Percentiles rank a stretch among this genome's conserved stretches.
phyloP scores from a whole-genome alignment of 2,888 invertebrate species.

The Priocnemis perturbator region DNA sequence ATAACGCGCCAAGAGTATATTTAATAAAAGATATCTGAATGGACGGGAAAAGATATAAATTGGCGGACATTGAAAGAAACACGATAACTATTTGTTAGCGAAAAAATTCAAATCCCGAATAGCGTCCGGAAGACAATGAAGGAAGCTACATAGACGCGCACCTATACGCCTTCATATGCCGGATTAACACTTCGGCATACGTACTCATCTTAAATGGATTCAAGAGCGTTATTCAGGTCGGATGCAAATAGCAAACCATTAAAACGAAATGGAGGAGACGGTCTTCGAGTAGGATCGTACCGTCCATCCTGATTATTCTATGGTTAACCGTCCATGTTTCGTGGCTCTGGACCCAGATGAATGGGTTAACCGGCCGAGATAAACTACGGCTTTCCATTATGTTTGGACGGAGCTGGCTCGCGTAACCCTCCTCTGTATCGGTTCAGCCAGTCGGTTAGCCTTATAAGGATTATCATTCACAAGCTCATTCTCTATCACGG shows the following conservation, averaged over 20 bases:
- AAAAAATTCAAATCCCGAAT: neutral
- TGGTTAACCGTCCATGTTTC: slow-evolving; percentile 18
- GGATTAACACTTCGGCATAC: neutral
- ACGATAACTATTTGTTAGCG: neutral
- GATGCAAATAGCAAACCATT: slow-evolving; percentile 13
- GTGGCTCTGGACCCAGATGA: slow-evolving; percentile 7
- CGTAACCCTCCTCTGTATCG: neutral
- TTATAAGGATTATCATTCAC: too few relatives aligned
- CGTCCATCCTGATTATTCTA: slow-evolving; percentile 18
- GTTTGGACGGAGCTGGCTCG: neutral
- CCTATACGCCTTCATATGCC: neutral
- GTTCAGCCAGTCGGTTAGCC: neutral
- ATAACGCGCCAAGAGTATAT: too few relatives aligned
- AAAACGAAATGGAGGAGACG: slow-evolving; percentile 16
- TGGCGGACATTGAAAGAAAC: neutral
- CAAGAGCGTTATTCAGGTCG: neutral
- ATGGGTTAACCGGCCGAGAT: slow-evolving; percentile 14
- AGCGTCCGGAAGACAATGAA: neutral
- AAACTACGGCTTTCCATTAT: slow-evolving; percentile 12
- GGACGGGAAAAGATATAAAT: too few relatives aligned
- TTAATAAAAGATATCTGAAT: too few relatives aligned
- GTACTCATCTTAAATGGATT: slow-evolving; percentile 4
- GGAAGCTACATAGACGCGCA: neutral
- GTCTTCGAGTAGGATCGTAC: slow-evolving; percentile 3
- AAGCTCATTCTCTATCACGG: too few relatives aligned